A percentile compares a stretch with the other conserved stretches of the same genome.
phyloP scores from a whole-genome alignment of 2,888 invertebrate genomes.

The Acrobeloides nanus region DNA sequence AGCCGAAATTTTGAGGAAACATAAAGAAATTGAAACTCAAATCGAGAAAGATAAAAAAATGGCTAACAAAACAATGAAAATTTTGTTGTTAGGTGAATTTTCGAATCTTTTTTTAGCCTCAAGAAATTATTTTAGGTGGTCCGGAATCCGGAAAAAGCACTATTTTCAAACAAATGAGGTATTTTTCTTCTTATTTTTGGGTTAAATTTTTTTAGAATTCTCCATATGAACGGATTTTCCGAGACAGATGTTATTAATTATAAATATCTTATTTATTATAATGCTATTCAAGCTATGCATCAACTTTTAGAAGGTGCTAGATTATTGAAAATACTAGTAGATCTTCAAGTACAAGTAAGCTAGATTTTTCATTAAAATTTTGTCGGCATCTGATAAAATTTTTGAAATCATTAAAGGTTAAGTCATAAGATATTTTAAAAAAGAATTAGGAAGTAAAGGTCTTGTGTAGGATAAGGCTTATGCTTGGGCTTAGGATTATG shows the following conservation, averaged over 20 bases:
- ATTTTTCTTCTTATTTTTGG: too few relatives aligned
- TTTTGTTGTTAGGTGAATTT: conserved; percentile 82
- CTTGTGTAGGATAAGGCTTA: too few relatives aligned
- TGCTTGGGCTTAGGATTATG: too few relatives aligned
- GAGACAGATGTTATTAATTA: conserved; percentile 49
- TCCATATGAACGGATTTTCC: conserved; percentile 49
- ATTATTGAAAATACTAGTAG: conserved; percentile 22
- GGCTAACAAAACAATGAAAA: conserved; percentile 84
- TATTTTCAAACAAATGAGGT: conserved; percentile 57
- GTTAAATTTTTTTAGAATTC: conserved; percentile 29
- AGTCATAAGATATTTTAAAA: too few relatives aligned
- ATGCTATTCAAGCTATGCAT: conserved; percentile 37
- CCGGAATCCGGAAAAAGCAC: conserved; percentile 59
- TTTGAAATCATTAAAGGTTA: too few relatives aligned
- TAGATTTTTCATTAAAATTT: too few relatives aligned
- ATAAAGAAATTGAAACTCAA: conserved; percentile 98
- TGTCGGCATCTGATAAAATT: too few relatives aligned
- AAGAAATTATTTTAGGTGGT: conserved; percentile 57
- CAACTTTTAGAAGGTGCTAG: conserved; percentile 39
- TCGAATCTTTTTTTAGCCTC: not conserved
- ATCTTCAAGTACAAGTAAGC: too few relatives aligned
- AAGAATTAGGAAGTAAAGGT: too few relatives aligned
- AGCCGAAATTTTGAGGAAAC: too few relatives aligned
- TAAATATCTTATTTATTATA: conserved; percentile 47
- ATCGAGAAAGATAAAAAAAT: conserved; percentile 95